These are phyloP conservation scores for Campoletis sonorensis DNA, from an alignment of 1,140 invertebrate genomes.

Conservation along the genomic window DNA sequence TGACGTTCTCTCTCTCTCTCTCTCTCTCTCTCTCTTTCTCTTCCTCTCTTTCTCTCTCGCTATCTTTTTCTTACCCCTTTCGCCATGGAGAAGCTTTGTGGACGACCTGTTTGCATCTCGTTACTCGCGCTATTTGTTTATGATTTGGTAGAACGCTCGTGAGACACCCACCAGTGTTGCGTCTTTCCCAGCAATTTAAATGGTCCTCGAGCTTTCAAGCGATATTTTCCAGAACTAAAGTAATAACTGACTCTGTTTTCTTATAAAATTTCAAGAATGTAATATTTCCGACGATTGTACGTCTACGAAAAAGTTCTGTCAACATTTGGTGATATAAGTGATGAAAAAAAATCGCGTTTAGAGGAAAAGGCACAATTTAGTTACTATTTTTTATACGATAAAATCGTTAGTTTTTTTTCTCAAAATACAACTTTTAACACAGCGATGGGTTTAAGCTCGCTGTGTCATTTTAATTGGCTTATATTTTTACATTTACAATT, in stretches of 20 bases:
- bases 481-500: too few species aligned
- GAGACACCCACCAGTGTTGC: not conserved
- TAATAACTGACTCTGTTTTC: not conserved
- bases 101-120: conserved; percentile 40
- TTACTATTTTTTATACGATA: too few species aligned
- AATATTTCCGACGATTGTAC: too few species aligned
- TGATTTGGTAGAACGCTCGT: conserved; percentile 19
- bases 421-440: too few species aligned
- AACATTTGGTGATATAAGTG: too few species aligned
- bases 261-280: too few species aligned
- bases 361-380: too few species aligned
- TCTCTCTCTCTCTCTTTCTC: not conserved
- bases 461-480: too few species aligned
- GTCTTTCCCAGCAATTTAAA: not conserved
- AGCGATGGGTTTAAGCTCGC: too few species aligned
- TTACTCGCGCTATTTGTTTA: conserved; percentile 30
- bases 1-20: conserved; percentile 8
- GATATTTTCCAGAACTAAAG: not conserved
- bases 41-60: not conserved
- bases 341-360: too few species aligned
- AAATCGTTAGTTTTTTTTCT: too few species aligned
- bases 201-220: not conserved
- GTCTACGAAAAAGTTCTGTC: too few species aligned
- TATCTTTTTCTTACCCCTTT: conserved; percentile 17
- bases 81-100: conserved; percentile 7